These are phyloP conservation scores for Grantiella picta DNA, from an alignment of 2,113 vertebrate species.

Conservation along the genomic window DNA sequence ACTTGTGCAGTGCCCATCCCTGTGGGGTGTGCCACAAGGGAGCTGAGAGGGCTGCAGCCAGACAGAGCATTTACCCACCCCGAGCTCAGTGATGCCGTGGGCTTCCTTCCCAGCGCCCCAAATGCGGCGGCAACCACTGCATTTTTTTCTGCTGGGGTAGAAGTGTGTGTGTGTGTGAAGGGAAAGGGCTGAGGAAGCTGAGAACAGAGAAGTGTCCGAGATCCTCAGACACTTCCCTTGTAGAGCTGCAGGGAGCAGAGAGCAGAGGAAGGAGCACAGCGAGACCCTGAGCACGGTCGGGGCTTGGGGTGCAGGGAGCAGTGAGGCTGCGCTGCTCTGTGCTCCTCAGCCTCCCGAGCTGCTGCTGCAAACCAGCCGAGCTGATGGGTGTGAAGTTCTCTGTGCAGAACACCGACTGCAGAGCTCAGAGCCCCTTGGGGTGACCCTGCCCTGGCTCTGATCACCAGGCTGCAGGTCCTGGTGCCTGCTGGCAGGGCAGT, in stretches of 20 bases:
- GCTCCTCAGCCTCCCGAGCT: neutral
- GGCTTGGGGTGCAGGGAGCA: neutral
- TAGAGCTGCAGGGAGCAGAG: neutral
- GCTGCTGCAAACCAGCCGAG: neutral
- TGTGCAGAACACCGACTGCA: fast-evolving
- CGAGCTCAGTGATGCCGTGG: fast-evolving
- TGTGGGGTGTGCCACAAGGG: fast-evolving
- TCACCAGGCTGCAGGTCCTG: fast-evolving
- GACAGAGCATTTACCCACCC: neutral
- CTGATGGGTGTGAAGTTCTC: fast-evolving
- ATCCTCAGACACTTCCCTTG: neutral
- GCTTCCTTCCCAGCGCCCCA: neutral
- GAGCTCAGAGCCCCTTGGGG: fast-evolving
- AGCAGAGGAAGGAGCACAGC: fast-evolving
- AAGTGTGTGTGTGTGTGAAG: neutral
- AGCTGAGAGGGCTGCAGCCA: neutral
- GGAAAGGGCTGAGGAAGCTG: neutral
- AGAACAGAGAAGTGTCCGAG: neutral
- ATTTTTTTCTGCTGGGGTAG: neutral
- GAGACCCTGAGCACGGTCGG: no score
- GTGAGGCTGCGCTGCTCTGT: fast-evolving
- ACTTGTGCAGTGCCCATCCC: fast-evolving
- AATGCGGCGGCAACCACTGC: fast-evolving
- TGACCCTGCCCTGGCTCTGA: fast-evolving
- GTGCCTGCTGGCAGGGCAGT: neutral